These are phyloP conservation scores for Micoletzkya japonica DNA, from an alignment of 2,888 invertebrate genomes.

Conservation along the genomic window DNA sequence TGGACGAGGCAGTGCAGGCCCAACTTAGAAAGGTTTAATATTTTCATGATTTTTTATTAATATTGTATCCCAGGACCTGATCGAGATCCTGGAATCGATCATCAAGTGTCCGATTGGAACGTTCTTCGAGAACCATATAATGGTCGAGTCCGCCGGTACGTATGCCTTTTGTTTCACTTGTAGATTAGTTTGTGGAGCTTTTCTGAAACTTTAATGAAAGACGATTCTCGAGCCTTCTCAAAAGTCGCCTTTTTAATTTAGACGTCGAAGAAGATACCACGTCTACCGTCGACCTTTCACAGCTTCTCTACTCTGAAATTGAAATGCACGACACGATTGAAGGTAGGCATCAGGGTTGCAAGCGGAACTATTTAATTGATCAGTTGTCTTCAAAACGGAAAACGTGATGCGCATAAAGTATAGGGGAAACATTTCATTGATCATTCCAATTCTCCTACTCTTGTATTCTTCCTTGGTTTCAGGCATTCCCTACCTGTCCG, in stretches of 20 bases:
- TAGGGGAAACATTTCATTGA: no score
- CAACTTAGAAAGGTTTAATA: not conserved
- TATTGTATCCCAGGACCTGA: not conserved
- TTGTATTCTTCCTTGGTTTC: not conserved
- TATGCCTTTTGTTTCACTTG: not conserved
- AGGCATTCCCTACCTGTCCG: slow-evolving; percentile 22
- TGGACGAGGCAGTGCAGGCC: slow-evolving; percentile 21
- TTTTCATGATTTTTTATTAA: not conserved
- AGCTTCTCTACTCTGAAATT: slow-evolving; percentile 52
- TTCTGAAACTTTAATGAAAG: no score
- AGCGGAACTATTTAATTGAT: no score
- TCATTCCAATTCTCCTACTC: not conserved
- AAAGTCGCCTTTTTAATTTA: no score
- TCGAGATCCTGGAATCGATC: not conserved
- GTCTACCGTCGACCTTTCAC: not conserved
- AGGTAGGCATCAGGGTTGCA: slow-evolving; percentile 47
- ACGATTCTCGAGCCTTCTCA: no score
- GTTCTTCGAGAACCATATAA: slow-evolving; percentile 11
- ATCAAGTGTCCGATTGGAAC: not conserved
- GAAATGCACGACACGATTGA: slow-evolving; percentile 52
- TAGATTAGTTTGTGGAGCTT: no score
- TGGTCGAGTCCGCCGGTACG: not conserved
- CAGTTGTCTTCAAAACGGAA: not conserved
- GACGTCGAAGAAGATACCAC: no score
- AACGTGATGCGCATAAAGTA: no score